These are phyloP conservation scores for Drosophila flavopinicola DNA, from an alignment of 2,888 invertebrate species.

Conservation along the genomic window DNA sequence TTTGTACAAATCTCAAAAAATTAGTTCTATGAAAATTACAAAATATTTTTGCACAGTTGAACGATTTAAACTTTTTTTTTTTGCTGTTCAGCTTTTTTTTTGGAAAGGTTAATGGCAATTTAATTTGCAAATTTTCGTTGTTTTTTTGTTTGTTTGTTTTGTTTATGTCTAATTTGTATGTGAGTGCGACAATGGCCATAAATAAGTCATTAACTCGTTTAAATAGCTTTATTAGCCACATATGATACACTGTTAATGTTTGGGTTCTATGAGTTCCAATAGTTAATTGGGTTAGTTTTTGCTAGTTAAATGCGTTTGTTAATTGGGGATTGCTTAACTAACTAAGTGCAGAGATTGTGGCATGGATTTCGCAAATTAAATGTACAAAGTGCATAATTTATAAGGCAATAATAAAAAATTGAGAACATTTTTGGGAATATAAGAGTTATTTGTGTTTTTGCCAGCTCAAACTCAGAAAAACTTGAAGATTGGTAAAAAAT, in stretches of 20 bases:
- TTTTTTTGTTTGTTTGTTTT: too few relatives aligned
- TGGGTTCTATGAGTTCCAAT: constrained; percentile 13
- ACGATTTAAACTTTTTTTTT: constrained; percentile 19
- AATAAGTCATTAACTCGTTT: constrained; percentile 74
- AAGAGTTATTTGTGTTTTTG: too few relatives aligned
- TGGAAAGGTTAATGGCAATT: constrained; percentile 63
- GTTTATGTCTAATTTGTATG: constrained; percentile 39
- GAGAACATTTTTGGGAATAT: too few relatives aligned
- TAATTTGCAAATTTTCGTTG: constrained; percentile 64
- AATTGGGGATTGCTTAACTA: background rate
- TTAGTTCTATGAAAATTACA: constrained; percentile 8
- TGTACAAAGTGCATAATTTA: background rate
- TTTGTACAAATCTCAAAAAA: too few relatives aligned
- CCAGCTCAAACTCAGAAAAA: too few relatives aligned
- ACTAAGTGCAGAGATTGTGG: background rate
- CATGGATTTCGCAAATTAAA: background rate
- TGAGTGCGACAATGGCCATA: constrained; percentile 50
- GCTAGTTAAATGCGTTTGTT: constrained; percentile 4
- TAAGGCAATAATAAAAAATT: too few relatives aligned
- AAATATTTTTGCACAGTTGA: constrained; percentile 24
- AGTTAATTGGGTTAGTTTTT: constrained; percentile 35
- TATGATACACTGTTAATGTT: constrained; percentile 49
- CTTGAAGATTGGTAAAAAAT: too few relatives aligned
- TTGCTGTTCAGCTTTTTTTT: constrained; percentile 19
- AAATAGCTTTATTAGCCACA: constrained; percentile 71